Evolutionary conservation across 2,888 invertebrate species (phyloP), one percentile per base, ranked within the genome.

Genomic region (Corbicula japonica): DNA sequence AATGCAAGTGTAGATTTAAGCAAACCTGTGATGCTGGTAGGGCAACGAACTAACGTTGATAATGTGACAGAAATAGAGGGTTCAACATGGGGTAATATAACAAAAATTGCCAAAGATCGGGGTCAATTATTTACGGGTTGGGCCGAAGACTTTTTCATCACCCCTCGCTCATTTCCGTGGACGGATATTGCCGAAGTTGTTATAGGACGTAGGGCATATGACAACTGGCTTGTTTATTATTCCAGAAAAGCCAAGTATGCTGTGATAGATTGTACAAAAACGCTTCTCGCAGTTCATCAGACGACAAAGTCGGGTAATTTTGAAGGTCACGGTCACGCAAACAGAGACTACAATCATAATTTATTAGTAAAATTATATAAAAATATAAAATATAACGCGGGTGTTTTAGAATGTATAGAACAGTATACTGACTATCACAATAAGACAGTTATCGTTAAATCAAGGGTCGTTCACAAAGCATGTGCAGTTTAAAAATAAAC

Each of bases 91-190:
- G 48, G 56, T 6, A 81, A 78, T 30, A 75, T 89, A 15, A 56
- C 68, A 5, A 58, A 63, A 28, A 75, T 84, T 30, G 85, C 87
- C 1, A 83, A 83, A 46, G 48, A 54, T 10, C 63, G 89, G 26
- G 90, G 90, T 1, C 79, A 80, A 58, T 34, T 89, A 1, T 91
- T 91, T 68, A 86, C 83, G 1, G 84, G 83, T 12, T 86, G 85
- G 60, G 89, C 90, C 0, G 89, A 88, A 65, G 90, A 91, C 71
- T 91, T 86, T 63, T 91, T 91, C 66, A 88, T 91, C 32, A 88
- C 90, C 2, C 70, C 77, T 46, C 76, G 83, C 30, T 61, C 61
- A 12, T 91, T 84, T 78, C 89, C 88, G 3, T 91, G 91, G 91
- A 79, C 80, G 35, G 82, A 80, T 28, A 85, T 90, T 30, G 89